A percentile compares a stretch with the other conserved stretches of the same genome.
Evolutionary conservation across 2,888 invertebrate genomes (phyloP).

Genomic region (Scrobipalpa atriplicella): DNA sequence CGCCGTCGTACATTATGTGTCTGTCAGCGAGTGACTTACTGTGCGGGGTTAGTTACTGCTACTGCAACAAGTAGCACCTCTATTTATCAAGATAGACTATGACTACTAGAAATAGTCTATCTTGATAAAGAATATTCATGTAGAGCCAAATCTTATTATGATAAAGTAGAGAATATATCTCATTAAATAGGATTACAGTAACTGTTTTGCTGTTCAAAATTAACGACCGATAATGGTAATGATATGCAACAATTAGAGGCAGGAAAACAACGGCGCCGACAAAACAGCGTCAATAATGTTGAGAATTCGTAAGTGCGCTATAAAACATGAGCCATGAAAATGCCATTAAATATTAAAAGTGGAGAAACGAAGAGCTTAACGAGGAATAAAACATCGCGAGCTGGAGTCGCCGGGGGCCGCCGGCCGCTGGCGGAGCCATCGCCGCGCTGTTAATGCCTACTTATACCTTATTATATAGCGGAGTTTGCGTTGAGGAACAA

Average conservation of each 20-base stretch:
- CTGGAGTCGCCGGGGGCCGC: conserved; percentile 75
- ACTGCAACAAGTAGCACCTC: conserved; percentile 11
- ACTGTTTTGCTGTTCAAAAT: conserved; percentile 27
- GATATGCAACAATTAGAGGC: conserved; percentile 44
- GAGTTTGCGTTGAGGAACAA: conserved; percentile 84
- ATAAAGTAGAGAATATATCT: conserved; percentile 10
- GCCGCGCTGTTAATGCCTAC: conserved; percentile 81
- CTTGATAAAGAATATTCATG: no score
- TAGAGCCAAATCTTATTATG: neutral
- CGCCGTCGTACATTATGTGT: conserved; percentile 36
- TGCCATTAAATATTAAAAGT: conserved; percentile 83
- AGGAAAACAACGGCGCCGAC: conserved; percentile 63
- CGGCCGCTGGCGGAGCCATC: conserved; percentile 69
- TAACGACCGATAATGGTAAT: conserved; percentile 36
- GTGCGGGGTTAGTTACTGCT: conserved; percentile 1
- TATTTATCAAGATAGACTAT: no score
- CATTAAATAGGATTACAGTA: conserved; percentile 23
- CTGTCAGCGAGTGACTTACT: conserved; percentile 36
- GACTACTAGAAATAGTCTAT: no score
- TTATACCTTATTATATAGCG: conserved; percentile 83
- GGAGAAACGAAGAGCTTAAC: conserved; percentile 83
- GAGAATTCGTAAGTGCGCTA: conserved; percentile 78
- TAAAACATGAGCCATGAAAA: conserved; percentile 81
- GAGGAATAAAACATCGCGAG: conserved; percentile 83
- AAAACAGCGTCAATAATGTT: conserved; percentile 72